These are phyloP conservation scores for Hippocampus guttulatus DNA, from an alignment of 2,113 vertebrate species.

Conservation along the genomic window DNA sequence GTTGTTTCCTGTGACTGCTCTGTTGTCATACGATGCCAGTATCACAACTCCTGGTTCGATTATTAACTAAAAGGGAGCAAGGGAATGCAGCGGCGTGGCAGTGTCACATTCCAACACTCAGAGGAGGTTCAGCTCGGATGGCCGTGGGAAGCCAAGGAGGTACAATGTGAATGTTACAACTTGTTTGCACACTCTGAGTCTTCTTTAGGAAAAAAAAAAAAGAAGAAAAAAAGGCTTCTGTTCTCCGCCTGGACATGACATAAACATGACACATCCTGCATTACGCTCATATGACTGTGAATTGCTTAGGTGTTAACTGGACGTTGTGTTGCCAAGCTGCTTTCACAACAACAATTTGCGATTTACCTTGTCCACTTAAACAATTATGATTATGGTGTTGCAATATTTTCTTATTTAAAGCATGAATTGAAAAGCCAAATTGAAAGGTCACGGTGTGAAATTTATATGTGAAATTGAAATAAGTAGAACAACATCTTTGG, in stretches of 20 bases:
- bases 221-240: slow-evolving; percentile 1
- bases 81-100: slow-evolving; percentile 29
- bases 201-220: not conserved
- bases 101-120: slow-evolving; percentile 16
- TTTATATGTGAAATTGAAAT: not conserved
- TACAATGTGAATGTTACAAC: not conserved
- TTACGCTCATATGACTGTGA: slow-evolving; percentile 34
- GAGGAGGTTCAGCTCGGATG: not conserved
- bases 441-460: not conserved
- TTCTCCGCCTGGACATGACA: slow-evolving; percentile 21
- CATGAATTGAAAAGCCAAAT: not conserved
- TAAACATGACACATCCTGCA: slow-evolving; percentile 30
- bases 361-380: not conserved
- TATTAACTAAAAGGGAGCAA: slow-evolving; percentile 43
- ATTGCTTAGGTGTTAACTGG: slow-evolving; percentile 15
- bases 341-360: not conserved
- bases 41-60: slow-evolving; percentile 43
- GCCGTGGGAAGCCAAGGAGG: slow-evolving; percentile 1
- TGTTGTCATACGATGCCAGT: slow-evolving; percentile 41
- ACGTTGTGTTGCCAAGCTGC: slow-evolving; percentile 4
- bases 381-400: not conserved
- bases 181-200: not conserved
- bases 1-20: slow-evolving; percentile 51
- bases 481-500: not conserved
- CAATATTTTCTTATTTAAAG: not conserved